phyloP scores from a whole-genome alignment of 1,140 invertebrate species.

The Scaptomyza hsui region DNA sequence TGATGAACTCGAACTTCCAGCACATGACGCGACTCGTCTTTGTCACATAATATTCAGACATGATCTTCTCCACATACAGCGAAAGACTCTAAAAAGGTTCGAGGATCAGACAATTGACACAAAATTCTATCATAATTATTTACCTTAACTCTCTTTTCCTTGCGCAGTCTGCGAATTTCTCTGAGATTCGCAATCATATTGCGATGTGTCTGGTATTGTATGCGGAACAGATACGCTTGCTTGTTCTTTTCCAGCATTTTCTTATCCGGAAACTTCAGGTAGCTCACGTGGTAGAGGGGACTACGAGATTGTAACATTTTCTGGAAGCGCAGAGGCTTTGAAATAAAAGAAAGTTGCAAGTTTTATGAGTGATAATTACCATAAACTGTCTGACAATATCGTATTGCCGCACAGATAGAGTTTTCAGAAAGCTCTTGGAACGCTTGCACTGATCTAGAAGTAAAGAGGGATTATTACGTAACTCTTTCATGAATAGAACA shows the following conservation, averaged over 20 bases:
- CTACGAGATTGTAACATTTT: slow-evolving; percentile 76
- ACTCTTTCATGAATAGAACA: slow-evolving; percentile 65
- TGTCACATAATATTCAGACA: slow-evolving; percentile 68
- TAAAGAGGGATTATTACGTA: slow-evolving; percentile 56
- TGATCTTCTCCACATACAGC: slow-evolving; percentile 36
- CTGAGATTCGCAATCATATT: slow-evolving; percentile 64
- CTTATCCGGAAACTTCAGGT: slow-evolving; percentile 62
- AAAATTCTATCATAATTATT: neutral
- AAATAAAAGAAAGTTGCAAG: neutral
- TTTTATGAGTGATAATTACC: slow-evolving; percentile 14
- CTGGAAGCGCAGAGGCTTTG: slow-evolving; percentile 1
- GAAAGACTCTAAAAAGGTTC: neutral
- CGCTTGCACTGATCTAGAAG: slow-evolving; percentile 58
- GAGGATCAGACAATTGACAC: no score
- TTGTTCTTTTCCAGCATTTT: slow-evolving; percentile 47
- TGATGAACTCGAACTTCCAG: slow-evolving; percentile 77
- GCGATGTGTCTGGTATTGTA: slow-evolving; percentile 77
- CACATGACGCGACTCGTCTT: slow-evolving; percentile 78
- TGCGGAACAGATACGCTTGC: slow-evolving; percentile 57
- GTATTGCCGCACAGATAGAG: slow-evolving; percentile 49
- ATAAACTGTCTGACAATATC: slow-evolving; percentile 62
- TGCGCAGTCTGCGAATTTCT: slow-evolving; percentile 52
- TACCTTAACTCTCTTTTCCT: slow-evolving; percentile 32
- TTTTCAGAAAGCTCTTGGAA: slow-evolving; percentile 29
- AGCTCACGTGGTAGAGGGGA: slow-evolving; percentile 63